Conservation (phyloP, 2,797 vertebrate species). For the Eidolon dupreanum region DNA sequence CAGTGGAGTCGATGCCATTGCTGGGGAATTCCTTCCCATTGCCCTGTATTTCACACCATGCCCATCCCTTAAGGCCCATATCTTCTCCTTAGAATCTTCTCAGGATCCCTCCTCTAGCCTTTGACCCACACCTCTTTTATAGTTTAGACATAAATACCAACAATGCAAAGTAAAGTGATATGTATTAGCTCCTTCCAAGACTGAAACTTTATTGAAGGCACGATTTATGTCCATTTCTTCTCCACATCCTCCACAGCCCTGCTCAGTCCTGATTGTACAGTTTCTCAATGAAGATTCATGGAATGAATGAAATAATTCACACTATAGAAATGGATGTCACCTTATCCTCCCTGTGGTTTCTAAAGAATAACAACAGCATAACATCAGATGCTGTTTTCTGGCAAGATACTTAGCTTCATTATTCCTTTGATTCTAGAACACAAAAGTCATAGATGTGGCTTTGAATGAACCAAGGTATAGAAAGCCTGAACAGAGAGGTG, state of each 20-base stretch:
- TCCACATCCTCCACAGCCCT: background rate
- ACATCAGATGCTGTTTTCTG: background rate
- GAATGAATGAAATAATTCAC: background rate
- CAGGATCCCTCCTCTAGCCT: background rate
- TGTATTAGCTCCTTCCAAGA: background rate
- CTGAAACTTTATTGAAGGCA: background rate
- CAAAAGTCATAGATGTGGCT: background rate
- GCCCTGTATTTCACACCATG: background rate
- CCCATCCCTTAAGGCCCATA: background rate
- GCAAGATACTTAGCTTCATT: background rate
- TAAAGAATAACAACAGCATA: background rate
- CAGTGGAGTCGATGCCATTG: fast-evolving
- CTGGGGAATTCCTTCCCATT: background rate
- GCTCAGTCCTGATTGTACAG: background rate
- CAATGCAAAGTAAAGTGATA: background rate
- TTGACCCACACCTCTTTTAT: background rate
- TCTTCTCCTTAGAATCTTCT: background rate
- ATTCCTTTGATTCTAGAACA: background rate
- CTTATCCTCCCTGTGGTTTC: background rate
- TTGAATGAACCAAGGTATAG: background rate
- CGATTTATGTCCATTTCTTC: background rate
- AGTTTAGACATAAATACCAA: background rate
- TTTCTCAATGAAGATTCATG: background rate
- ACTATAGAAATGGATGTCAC: background rate
- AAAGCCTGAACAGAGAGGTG: background rate